Percentiles rank a stretch among this genome's conserved stretches.
Evolutionary conservation across 2,888 invertebrate genomes (phyloP).

Genomic region (Emmelina monodactyla): DNA sequence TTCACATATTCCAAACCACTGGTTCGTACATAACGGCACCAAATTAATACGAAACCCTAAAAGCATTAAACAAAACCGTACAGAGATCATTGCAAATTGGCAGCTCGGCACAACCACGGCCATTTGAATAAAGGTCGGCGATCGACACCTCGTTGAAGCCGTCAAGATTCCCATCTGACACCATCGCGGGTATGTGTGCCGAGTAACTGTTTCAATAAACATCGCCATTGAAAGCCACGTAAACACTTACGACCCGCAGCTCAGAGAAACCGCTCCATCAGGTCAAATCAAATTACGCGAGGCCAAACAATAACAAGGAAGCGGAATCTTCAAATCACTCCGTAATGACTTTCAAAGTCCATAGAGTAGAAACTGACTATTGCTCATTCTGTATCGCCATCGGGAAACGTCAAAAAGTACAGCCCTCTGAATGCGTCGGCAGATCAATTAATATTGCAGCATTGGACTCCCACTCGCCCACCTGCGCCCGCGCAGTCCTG

Average conservation of each 20-base stretch:
- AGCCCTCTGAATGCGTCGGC: conserved; percentile 1
- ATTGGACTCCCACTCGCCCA: conserved; percentile 41
- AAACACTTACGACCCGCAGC: too few relatives aligned
- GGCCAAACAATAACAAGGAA: not conserved
- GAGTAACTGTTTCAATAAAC: conserved; percentile 52
- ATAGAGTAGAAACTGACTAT: conserved; percentile 1
- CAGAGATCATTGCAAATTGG: too few relatives aligned
- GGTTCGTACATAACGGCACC: too few relatives aligned
- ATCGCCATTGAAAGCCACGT: conserved; percentile 19
- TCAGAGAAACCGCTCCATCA: too few relatives aligned
- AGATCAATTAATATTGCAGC: conserved; percentile 43
- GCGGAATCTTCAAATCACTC: not conserved
- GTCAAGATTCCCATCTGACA: conserved; percentile 7
- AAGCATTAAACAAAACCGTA: too few relatives aligned
- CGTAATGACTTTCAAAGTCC: conserved; percentile 2
- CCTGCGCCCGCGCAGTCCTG: conserved; percentile 22
- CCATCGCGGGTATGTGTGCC: conserved; percentile 43
- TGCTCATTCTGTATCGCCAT: not conserved
- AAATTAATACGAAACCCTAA: too few relatives aligned
- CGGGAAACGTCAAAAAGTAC: conserved; percentile 1
- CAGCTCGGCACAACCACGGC: not conserved
- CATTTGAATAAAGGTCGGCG: conserved; percentile 52
- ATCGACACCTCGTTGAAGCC: not conserved
- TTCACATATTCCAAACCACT: too few relatives aligned
- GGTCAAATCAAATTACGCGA: not conserved